phyloP scores from a whole-genome alignment of 2,888 invertebrate genomes.

The Boloria selene region DNA sequence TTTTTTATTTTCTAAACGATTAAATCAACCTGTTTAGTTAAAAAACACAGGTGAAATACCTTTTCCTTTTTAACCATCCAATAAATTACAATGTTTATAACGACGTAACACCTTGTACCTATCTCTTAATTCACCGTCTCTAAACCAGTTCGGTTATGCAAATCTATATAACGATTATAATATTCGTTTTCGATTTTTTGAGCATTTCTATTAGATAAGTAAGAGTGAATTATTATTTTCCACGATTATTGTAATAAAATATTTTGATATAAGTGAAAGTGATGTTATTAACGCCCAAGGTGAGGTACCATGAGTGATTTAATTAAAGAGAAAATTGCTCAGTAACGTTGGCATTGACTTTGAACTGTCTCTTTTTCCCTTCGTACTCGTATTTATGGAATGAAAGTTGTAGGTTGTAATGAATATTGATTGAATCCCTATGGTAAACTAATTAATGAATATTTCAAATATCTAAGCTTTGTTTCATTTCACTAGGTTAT shows the following conservation, averaged over 20 bases:
- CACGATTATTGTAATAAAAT: slow-evolving; percentile 30
- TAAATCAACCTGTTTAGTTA: not conserved
- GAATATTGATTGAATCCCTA: not conserved
- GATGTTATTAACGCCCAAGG: slow-evolving; percentile 1
- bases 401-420: not conserved
- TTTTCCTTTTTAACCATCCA: slow-evolving; percentile 22
- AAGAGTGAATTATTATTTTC: slow-evolving; percentile 38
- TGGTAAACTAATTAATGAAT: too few relatives aligned
- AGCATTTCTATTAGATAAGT: slow-evolving; percentile 38
- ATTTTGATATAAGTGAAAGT: slow-evolving; percentile 38
- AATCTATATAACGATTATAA: slow-evolving; percentile 35
- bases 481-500: too few relatives aligned
- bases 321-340: slow-evolving; percentile 22
- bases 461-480: too few relatives aligned
- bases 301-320: slow-evolving; percentile 7
- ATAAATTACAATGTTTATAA: slow-evolving; percentile 23
- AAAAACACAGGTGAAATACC: slow-evolving; percentile 3
- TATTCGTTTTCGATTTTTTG: slow-evolving; percentile 38
- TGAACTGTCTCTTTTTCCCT: slow-evolving; percentile 16
- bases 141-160: slow-evolving; percentile 42
- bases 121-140: slow-evolving; percentile 23
- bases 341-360: slow-evolving; percentile 24
- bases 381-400: not conserved
- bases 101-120: slow-evolving; percentile 22
- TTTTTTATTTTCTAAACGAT: not conserved